Percentiles rank a stretch among this genome's conserved stretches.
These are phyloP conservation scores for Ictidomys tridecemlineatus DNA, from an alignment of 2,113 vertebrate genomes.

Conservation along the genomic window DNA sequence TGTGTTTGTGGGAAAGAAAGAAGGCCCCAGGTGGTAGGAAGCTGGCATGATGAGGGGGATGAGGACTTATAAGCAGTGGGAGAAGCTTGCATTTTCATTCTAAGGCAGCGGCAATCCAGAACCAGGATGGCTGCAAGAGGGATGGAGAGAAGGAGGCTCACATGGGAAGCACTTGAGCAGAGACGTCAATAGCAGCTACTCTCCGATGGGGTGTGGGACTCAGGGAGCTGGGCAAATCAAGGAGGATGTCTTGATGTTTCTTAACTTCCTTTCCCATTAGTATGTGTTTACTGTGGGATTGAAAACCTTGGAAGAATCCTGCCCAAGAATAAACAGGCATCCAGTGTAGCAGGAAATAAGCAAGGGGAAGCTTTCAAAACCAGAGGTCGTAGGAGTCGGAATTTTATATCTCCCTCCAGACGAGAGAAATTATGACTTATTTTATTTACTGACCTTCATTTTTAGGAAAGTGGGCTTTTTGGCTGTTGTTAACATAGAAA, in stretches of 20 bases:
- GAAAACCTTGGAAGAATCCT: background rate
- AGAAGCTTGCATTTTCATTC: background rate
- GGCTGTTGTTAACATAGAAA: constrained; percentile 18
- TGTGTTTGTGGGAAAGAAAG: background rate
- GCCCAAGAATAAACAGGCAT: background rate
- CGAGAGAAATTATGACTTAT: background rate
- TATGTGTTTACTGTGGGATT: background rate
- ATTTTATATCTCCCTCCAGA: background rate
- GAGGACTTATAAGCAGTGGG: background rate
- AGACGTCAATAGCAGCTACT: background rate
- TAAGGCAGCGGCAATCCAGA: background rate
- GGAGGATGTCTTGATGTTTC: background rate
- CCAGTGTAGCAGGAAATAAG: background rate
- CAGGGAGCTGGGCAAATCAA: background rate
- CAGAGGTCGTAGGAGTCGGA: background rate
- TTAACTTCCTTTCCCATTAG: background rate
- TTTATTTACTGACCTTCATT: background rate
- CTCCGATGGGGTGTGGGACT: background rate
- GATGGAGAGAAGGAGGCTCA: background rate
- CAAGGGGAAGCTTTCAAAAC: background rate
- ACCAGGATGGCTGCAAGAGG: too few species aligned
- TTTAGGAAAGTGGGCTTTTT: background rate
- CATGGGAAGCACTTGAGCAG: background rate
- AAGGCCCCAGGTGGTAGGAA: background rate
- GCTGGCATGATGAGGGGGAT: background rate